phyloP scores from a whole-genome alignment of 2,797 vertebrate species.

The Allobates femoralis region DNA sequence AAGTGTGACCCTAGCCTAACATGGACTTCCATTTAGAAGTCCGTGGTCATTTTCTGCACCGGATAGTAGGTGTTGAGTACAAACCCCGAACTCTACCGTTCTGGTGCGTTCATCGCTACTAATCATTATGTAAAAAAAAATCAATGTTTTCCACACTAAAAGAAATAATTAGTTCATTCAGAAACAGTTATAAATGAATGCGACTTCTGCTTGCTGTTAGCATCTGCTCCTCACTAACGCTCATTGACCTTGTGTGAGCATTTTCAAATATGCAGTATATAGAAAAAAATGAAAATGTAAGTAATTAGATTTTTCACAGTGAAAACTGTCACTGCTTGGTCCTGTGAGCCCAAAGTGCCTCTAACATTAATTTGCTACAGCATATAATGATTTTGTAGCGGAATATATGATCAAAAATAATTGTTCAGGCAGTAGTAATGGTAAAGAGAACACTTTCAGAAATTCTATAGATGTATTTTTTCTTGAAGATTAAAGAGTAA shows the following conservation, averaged over 20 bases:
- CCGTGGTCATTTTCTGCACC: too few species aligned
- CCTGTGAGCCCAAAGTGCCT: constrained; percentile 31
- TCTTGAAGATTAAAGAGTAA: constrained; percentile 53
- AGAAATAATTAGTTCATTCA: constrained; percentile 8
- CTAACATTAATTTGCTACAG: constrained; percentile 37
- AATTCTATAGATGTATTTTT: constrained; percentile 35
- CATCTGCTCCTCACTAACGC: constrained; percentile 11
- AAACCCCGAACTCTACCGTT: too few species aligned
- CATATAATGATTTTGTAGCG: constrained; percentile 48
- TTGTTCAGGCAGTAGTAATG: constrained; percentile 19
- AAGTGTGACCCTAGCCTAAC: too few species aligned
- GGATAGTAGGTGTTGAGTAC: too few species aligned
- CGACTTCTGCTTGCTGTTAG: constrained; percentile 1
- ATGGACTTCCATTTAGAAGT: too few species aligned
- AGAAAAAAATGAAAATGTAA: constrained; percentile 16
- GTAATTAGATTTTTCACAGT: constrained; percentile 40
- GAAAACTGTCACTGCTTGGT: constrained; percentile 1
- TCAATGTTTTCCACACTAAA: not conserved
- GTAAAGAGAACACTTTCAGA: constrained; percentile 42
- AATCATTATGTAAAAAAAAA: not conserved
- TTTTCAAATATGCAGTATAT: constrained; percentile 19
- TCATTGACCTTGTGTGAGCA: constrained; percentile 30
- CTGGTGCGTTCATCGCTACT: too few species aligned
- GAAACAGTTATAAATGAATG: not conserved
- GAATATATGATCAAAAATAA: constrained; percentile 54